Base-by-base conservation (phyloP, 2,113 vertebrate genomes). In the Halcyon senegalensis region DNA sequence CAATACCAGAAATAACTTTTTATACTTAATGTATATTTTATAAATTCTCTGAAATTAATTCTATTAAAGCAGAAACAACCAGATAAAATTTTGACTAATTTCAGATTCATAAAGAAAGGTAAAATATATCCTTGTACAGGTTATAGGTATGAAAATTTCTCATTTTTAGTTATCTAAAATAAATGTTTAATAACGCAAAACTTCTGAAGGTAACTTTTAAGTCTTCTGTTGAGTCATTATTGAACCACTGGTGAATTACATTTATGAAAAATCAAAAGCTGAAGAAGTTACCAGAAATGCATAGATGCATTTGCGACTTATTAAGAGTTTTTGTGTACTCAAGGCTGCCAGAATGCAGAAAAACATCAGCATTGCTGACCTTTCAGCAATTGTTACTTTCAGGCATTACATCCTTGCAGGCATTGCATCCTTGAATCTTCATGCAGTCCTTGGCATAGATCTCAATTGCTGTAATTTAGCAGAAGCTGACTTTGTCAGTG, bases 341-440 rank as follows among this genome's bases (percentile, higher is more conserved):
- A 39, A 5, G 20, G 16, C n/a, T 91, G 4, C 13, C 16, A 16
- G 9, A 75, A 31, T 18, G 6, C 8, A 78, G 56, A 33, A 70
- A 73, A 84, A 35, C 9, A 21, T 4, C 35, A 37, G 1, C 16
- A 8, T 25, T 0, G 0, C 15, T 55, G 24, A 81, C 20, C 11
- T 68, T 64, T 60, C 5, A 64, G 10, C 3, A 76, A 16, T 48
- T 73, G 25, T 2, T 83, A 2, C 20, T 74, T 72, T 88, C 39
- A 35, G 39, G 5, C 11, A 46, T 50, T 51, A 2, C 12, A 68
- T 68, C 66, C 75, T 50, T 82, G 58, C 39, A 35, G 44, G 6
- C 9, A 41, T 50, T 56, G 2, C 9, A 68, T 68, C 66, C 75
- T 44, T 82, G 62, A 79, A 53, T 15, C 17, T 53, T 55, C 1